Base-by-base conservation (phyloP, 1,140 invertebrate species). In the Drosophila kepulauana region DNA sequence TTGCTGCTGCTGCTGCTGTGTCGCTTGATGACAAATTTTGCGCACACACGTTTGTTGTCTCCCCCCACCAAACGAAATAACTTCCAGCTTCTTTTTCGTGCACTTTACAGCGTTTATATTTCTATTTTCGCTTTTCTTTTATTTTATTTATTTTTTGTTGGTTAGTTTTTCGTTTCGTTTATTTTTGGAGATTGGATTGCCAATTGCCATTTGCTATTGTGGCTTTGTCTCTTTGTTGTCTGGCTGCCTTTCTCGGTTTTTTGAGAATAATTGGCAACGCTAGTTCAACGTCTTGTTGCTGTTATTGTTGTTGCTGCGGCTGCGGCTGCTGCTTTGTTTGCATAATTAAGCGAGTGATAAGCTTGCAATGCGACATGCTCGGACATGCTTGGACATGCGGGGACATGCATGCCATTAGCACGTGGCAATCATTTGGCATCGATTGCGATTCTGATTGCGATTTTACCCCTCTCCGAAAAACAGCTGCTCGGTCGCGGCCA, bases 1-100 rank as follows among this genome's bases (percentile, higher is more conserved):
- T 8, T 38, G 57, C 25, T 61, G 71, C 63, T 46, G 43, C 43
- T 15, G 64, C 13, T 57, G 72, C 56, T 49, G 28, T 16, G 43
- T 63, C 59, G 59, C 80, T 74, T 75, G 84, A 87, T 87, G 84
- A 87, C 84, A 87, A 87, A 84, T 82, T 88, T 87, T 58, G 63
- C 45, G 41, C 51, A 52, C 13, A 16, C 65, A 68, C 58, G 43
- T 41, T 64, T 52, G 46, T 70, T 63, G 41, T 65, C 8, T 38
- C 35, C 6, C 15, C 6, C 63, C 10, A 54, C 56, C 56, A 66
- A 82, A 78, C 43, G 56, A 35, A 63, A 67, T 10, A 72, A 73
- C 70, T 80, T 80, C 52, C 75, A 81, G 76, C 75, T 75, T 65
- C 70, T 67, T 64, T 71, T 59, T 54, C 59, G 7, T 79, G 57